phyloP scores from a whole-genome alignment of 2,797 vertebrate species.

The Sebastiscus albofasciatus region DNA sequence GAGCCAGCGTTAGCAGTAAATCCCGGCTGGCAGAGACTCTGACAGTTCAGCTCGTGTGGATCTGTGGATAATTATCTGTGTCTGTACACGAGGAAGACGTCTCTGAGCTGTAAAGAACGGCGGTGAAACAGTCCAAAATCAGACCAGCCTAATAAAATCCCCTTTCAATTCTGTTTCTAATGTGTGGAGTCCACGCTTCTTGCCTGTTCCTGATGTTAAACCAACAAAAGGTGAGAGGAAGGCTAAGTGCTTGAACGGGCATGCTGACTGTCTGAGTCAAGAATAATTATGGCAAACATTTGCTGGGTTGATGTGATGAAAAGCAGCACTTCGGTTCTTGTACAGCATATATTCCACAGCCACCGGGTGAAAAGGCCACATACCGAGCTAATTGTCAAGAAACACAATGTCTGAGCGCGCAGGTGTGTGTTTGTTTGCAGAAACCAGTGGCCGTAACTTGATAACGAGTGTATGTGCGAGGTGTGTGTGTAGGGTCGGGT shows the following conservation, averaged over 20 bases:
- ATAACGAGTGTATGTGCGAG: constrained; percentile 47
- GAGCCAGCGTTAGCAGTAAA: constrained; percentile 44
- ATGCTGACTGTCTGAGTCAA: constrained; percentile 41
- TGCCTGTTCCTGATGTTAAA: constrained; percentile 18
- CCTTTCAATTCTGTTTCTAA: constrained; percentile 5
- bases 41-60: constrained; percentile 39
- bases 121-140: constrained; percentile 6
- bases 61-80: constrained; percentile 62
- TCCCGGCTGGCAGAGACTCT: constrained; percentile 41
- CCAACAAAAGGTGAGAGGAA: constrained; percentile 33
- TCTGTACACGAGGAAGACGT: constrained; percentile 37
- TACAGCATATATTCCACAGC: constrained; percentile 24
- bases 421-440: constrained; percentile 38
- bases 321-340: constrained; percentile 22
- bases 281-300: constrained; percentile 49
- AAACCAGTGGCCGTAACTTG: constrained; percentile 50
- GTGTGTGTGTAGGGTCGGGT: constrained; percentile 66
- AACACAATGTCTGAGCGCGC: constrained; percentile 7
- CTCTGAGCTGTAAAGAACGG: constrained; percentile 22
- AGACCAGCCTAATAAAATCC: constrained; percentile 22
- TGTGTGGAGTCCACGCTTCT: not conserved
- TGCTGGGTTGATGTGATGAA: constrained; percentile 37
- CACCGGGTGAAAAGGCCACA: constrained; percentile 33
- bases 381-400: constrained; percentile 27
- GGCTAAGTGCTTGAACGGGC: constrained; percentile 37